Conservation (phyloP, 2,113 vertebrate species). For the Cinclus mexicanus region DNA sequence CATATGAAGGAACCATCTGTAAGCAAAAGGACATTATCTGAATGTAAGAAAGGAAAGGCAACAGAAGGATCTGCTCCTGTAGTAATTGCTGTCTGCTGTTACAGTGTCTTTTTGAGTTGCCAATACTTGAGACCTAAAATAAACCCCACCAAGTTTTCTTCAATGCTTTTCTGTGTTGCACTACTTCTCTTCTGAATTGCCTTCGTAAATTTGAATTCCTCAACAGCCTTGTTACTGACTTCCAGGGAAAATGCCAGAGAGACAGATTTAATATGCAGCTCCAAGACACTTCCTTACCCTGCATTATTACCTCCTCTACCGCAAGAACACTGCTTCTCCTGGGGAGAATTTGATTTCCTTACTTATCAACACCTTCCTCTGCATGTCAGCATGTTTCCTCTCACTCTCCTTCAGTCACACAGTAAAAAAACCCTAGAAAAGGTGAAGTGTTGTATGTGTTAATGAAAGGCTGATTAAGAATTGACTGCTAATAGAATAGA, state of each 20-base stretch:
- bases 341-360: conserved; percentile 33
- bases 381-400: neutral
- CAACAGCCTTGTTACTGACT: conserved; percentile 22
- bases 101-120: neutral
- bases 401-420: neutral
- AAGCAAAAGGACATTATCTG: neutral
- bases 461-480: conserved; percentile 52
- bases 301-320: neutral
- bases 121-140: neutral
- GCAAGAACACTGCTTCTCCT: neutral
- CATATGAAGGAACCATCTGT: neutral
- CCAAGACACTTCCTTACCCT: conserved; percentile 24
- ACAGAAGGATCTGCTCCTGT: neutral
- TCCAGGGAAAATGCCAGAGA: conserved; percentile 10
- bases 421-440: conserved; percentile 17
- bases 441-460: conserved; percentile 17
- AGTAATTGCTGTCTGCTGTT: neutral
- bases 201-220: conserved; percentile 6
- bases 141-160: neutral
- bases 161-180: neutral
- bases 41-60: neutral
- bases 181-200: neutral
- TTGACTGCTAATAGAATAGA: conserved; percentile 26
- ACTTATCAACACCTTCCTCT: conserved; percentile 46
- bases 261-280: conserved; percentile 6